A percentile compares a stretch with the other conserved stretches of the same genome.
Evolutionary conservation across 2,888 invertebrate genomes (phyloP).

Genomic region (Frankliniella intonsa): DNA sequence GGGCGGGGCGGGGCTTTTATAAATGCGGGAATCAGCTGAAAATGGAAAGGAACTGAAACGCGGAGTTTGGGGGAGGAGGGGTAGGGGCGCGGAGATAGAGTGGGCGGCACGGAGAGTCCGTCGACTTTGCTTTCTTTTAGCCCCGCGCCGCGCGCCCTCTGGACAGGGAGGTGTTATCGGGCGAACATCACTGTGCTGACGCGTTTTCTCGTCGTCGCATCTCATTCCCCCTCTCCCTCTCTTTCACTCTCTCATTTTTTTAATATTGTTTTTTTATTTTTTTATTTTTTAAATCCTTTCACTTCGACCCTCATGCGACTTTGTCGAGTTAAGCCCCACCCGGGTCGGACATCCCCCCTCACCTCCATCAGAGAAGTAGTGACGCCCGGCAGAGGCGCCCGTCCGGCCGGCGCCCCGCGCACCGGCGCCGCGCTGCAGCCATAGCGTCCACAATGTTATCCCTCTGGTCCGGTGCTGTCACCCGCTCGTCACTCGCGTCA

Average conservation of each 20-base stretch:
- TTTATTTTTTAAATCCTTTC: too few relatives aligned
- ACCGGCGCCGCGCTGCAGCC: too few relatives aligned
- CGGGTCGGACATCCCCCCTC: background rate
- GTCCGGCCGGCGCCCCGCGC: background rate
- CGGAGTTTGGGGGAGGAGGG: too few relatives aligned
- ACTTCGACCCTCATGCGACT: too few relatives aligned
- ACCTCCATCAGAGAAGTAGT: constrained; percentile 6
- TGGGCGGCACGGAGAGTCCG: too few relatives aligned
- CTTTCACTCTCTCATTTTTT: too few relatives aligned
- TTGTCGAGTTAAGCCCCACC: background rate
- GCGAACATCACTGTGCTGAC: constrained; percentile 3
- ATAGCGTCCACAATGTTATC: too few relatives aligned
- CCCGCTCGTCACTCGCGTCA: background rate
- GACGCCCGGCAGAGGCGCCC: background rate
- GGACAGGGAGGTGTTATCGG: background rate
- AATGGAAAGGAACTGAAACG: too few relatives aligned
- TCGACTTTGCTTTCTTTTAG: background rate
- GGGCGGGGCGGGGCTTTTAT: too few relatives aligned
- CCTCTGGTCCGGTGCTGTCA: too few relatives aligned
- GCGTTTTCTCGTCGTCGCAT: background rate
- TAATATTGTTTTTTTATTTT: too few relatives aligned
- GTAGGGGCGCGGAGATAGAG: too few relatives aligned
- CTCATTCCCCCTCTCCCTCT: background rate
- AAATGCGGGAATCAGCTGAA: background rate
- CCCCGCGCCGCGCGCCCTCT: background rate